Percentiles rank a stretch among this genome's conserved stretches.
Evolutionary conservation across 2,888 invertebrate genomes (phyloP).

Genomic region (Epicampocera succincta): DNA sequence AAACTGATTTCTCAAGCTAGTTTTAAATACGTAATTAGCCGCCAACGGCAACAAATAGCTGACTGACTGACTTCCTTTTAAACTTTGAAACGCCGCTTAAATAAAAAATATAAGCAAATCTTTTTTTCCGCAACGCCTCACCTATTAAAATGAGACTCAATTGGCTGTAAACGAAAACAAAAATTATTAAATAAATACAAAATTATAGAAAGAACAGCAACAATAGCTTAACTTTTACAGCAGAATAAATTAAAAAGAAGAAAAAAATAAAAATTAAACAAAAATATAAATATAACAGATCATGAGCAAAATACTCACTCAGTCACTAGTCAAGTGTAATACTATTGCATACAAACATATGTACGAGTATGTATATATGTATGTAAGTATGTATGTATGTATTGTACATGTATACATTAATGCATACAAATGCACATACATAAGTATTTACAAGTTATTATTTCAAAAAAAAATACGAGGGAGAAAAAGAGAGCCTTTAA

Average conservation of each 20-base stretch:
- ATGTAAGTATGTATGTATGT: no score
- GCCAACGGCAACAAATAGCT: conserved; percentile 19
- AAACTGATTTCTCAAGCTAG: conserved; percentile 19
- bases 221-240: no score
- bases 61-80: conserved; percentile 40
- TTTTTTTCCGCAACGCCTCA: conserved; percentile 53
- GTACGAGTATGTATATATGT: no score
- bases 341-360: not conserved
- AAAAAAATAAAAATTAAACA: conserved; percentile 3
- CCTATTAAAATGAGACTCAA: conserved; percentile 51
- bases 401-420: no score
- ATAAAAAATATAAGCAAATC: conserved; percentile 36
- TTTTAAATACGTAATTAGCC: conserved; percentile 59
- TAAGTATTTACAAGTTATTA: no score
- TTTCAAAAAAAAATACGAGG: no score
- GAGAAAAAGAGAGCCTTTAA: no score
- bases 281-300: conserved; percentile 50
- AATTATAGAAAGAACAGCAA: conserved; percentile 4
- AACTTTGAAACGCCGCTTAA: conserved; percentile 5
- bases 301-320: conserved; percentile 47
- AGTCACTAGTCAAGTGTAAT: conserved; percentile 61
- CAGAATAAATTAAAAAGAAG: conserved; percentile 22
- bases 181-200: conserved; percentile 4
- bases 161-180: conserved; percentile 20
- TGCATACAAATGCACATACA: no score